phyloP scores from a whole-genome alignment of 2,113 vertebrate species.

The Calonectris borealis region DNA sequence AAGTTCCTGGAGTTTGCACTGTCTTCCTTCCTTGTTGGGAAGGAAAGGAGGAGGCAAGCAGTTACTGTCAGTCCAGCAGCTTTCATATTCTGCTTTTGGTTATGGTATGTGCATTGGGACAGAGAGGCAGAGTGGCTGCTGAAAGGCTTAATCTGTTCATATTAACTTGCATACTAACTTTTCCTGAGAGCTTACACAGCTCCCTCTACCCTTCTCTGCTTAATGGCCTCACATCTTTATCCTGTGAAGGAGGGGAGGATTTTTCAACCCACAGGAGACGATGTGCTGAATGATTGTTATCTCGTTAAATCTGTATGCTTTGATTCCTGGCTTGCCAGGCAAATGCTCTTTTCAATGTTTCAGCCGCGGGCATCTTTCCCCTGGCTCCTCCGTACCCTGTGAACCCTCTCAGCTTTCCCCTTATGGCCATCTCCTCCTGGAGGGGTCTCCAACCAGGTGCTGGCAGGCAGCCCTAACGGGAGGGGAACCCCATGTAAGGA shows the following conservation, averaged over 20 bases:
- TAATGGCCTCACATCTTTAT: not conserved
- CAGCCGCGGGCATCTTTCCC: not conserved
- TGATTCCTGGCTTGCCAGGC: not conserved
- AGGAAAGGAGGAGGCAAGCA: not conserved
- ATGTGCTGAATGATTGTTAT: fast-evolving
- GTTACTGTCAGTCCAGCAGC: not conserved
- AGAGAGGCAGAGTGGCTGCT: not conserved
- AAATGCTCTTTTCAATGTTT: not conserved
- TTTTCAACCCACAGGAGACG: not conserved
- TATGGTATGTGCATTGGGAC: fast-evolving
- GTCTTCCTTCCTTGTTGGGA: not conserved
- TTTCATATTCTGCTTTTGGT: fast-evolving
- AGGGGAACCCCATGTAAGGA: not conserved
- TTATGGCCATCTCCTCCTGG: not conserved
- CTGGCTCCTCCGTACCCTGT: no score
- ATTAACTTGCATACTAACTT: not conserved
- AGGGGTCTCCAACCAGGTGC: not conserved
- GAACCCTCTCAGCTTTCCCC: not conserved
- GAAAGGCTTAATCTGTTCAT: not conserved
- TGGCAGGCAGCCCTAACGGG: not conserved
- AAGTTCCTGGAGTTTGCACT: fast-evolving
- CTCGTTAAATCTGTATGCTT: fast-evolving
- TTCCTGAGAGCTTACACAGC: not conserved
- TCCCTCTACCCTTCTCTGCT: not conserved
- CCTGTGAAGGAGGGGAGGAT: not conserved